phyloP scores from a whole-genome alignment of 2,888 invertebrate genomes.

The Cremastinae sp. region DNA sequence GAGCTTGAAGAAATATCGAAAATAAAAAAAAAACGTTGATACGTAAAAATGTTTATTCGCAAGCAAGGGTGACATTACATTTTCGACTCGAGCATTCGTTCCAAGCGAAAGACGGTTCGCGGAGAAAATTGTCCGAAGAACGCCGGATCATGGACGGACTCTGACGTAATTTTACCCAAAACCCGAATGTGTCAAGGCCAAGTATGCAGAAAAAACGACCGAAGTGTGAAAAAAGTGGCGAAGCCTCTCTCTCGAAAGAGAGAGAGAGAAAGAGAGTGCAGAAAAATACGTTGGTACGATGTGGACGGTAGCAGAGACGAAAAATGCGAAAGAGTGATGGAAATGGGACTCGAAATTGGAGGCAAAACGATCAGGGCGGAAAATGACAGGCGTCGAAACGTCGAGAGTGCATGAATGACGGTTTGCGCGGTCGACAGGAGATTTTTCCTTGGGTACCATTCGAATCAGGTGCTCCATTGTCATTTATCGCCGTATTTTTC shows the following conservation, averaged over 20 bases:
- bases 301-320: neutral
- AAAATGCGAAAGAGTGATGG: slow-evolving; percentile 2
- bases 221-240: slow-evolving; percentile 28
- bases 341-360: slow-evolving; percentile 9
- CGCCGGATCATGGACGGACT: slow-evolving; percentile 36
- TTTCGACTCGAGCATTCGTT: slow-evolving; percentile 12
- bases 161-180: slow-evolving; percentile 50
- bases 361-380: slow-evolving; percentile 8
- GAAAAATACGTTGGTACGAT: neutral
- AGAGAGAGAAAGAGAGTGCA: neutral
- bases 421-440: slow-evolving; percentile 23
- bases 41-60: no score
- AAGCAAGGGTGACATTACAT: neutral
- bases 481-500: slow-evolving; percentile 32
- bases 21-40: no score
- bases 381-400: slow-evolving; percentile 42
- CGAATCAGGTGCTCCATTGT: slow-evolving; percentile 65
- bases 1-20: no score
- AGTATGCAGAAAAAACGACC: slow-evolving; percentile 27
- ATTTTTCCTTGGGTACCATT: slow-evolving; percentile 65
- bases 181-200: slow-evolving; percentile 51
- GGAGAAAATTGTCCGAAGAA: slow-evolving; percentile 20
- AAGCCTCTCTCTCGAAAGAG: slow-evolving; percentile 1
- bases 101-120: slow-evolving; percentile 22
- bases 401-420: slow-evolving; percentile 53